These are phyloP conservation scores for Morone chrysops DNA, from an alignment of 2,113 vertebrate genomes.

Conservation along the genomic window DNA sequence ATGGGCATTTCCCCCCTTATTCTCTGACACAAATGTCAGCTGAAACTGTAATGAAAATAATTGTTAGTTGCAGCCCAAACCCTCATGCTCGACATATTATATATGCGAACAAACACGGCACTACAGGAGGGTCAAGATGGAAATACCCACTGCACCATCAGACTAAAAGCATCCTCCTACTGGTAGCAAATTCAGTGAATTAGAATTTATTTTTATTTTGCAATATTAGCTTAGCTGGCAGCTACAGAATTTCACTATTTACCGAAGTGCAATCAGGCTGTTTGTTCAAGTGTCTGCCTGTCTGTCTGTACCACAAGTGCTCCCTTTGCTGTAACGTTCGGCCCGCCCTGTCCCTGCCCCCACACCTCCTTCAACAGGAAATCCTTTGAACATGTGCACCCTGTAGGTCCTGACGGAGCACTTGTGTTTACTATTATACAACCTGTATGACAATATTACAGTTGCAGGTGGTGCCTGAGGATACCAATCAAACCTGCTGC, in stretches of 20 bases:
- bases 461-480: slow-evolving; percentile 66
- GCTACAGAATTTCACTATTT: slow-evolving; percentile 45
- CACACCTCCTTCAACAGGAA: slow-evolving; percentile 16
- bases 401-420: slow-evolving; percentile 55
- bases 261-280: slow-evolving; percentile 42
- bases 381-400: slow-evolving; percentile 69
- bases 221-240: slow-evolving; percentile 45
- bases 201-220: slow-evolving; percentile 22
- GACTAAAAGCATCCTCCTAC: slow-evolving; percentile 38
- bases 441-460: slow-evolving; percentile 68
- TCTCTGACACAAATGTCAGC: slow-evolving; percentile 25
- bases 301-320: slow-evolving; percentile 34
- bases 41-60: neutral
- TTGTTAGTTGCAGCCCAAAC: slow-evolving; percentile 7
- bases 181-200: slow-evolving; percentile 24
- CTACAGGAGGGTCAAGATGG: slow-evolving; percentile 1
- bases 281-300: slow-evolving; percentile 50
- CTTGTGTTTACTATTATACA: slow-evolving; percentile 71
- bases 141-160: slow-evolving; percentile 23
- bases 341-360: slow-evolving; percentile 54
- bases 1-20: neutral
- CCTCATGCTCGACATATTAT: neutral
- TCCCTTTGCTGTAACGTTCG: slow-evolving; percentile 40
- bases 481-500: slow-evolving; percentile 71
- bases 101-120: slow-evolving; percentile 1